phyloP scores from a whole-genome alignment of 2,888 invertebrate species.

The Shargacucullia verbasci region DNA sequence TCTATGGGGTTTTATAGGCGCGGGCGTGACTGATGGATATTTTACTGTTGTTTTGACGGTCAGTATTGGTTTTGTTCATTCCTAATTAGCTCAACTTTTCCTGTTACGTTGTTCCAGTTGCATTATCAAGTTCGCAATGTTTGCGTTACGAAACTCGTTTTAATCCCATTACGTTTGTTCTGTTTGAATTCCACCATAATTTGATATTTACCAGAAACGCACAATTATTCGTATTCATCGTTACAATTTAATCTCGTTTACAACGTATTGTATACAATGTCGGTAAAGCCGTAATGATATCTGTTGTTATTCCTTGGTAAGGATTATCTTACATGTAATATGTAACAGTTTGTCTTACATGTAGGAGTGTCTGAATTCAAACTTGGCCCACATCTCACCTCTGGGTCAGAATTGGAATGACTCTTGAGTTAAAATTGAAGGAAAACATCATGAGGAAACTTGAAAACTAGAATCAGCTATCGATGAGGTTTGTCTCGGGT shows the following conservation, averaged over 20 bases:
- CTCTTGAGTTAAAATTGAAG: too few species aligned
- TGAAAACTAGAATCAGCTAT: too few species aligned
- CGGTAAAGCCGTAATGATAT: conserved; percentile 28
- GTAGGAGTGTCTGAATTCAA: too few species aligned
- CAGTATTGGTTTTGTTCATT: conserved; percentile 67
- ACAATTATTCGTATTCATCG: conserved; percentile 36
- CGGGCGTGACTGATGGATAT: conserved; percentile 69
- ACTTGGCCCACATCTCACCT: too few species aligned
- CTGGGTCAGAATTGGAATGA: too few species aligned
- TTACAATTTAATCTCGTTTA: conserved; percentile 34
- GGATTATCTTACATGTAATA: conserved; percentile 2
- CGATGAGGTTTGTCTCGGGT: too few species aligned
- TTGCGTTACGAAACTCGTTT: conserved; percentile 38
- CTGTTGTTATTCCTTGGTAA: conserved; percentile 10
- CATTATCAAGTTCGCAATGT: conserved; percentile 19
- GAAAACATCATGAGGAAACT: too few species aligned
- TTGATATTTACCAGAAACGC: conserved; percentile 47
- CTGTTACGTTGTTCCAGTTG: conserved; percentile 51
- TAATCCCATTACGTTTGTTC: conserved; percentile 46
- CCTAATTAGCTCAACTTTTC: conserved; percentile 60
- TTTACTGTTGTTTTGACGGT: conserved; percentile 67
- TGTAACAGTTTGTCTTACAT: too few species aligned
- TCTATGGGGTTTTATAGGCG: conserved; percentile 55
- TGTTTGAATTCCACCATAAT: conserved; percentile 41
- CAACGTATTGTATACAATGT: conserved; percentile 20